These are phyloP conservation scores for Xylocopa sonorina DNA, from an alignment of 1,140 invertebrate genomes.

Conservation along the genomic window DNA sequence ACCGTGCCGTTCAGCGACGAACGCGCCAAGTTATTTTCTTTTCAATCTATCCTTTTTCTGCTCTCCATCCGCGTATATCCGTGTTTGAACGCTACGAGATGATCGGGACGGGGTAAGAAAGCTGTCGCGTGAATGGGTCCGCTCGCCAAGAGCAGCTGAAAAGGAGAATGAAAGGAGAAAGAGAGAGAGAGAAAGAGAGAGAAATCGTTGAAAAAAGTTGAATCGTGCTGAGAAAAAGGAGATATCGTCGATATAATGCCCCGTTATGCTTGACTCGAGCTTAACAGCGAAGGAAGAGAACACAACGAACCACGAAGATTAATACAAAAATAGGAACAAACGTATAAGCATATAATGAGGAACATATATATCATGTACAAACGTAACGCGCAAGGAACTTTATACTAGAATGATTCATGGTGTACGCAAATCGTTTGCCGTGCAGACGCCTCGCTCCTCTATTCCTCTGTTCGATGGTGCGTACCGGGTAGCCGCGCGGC, in stretches of 20 bases:
- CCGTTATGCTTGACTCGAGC: slow-evolving; percentile 52
- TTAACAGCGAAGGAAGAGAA: slow-evolving; percentile 55
- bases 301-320: slow-evolving; percentile 61
- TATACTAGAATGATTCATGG: slow-evolving; percentile 66
- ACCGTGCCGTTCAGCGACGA: not conserved
- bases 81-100: not conserved
- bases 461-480: not conserved
- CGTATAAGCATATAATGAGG: slow-evolving; percentile 71
- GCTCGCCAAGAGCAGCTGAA: too few species aligned
- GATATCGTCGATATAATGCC: slow-evolving; percentile 65
- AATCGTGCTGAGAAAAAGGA: not conserved
- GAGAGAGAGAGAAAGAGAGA: not conserved
- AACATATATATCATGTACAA: slow-evolving; percentile 76
- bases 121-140: not conserved
- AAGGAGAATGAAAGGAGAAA: too few species aligned
- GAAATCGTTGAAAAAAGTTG: slow-evolving; percentile 17
- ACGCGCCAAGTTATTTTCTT: too few species aligned
- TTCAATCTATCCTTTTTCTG: too few species aligned
- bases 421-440: slow-evolving; percentile 40
- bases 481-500: slow-evolving; percentile 30
- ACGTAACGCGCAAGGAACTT: slow-evolving; percentile 77
- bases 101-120: not conserved
- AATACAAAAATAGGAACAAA: slow-evolving; percentile 80
- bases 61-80: not conserved
- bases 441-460: slow-evolving; percentile 4